Evolutionary conservation across 2,113 vertebrate species (phyloP), one percentile per base, ranked within the genome.

Genomic region (Dendrocopos noguchii): DNA sequence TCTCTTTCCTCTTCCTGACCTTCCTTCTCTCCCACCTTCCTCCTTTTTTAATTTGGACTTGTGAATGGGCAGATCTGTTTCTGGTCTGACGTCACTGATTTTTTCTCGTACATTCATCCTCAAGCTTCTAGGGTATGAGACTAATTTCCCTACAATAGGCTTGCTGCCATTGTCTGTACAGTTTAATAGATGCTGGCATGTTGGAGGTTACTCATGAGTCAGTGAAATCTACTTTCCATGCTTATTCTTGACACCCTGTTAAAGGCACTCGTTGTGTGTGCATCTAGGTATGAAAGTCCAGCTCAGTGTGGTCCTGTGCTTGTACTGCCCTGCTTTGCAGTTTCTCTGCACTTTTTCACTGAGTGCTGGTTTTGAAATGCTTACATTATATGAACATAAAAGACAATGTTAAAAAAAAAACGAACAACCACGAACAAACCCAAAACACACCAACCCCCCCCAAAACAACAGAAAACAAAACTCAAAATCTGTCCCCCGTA

Each of bases 301-400:
- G 97, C 97, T 98, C 98, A 96, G 92, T 98, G 98, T 98, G 98
- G 97, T 97, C 97, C 98, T 97, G 97, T 97, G 97, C 97, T 97
- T 97, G 97, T 98, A 96, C 95, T 97, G 96, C 98, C 97, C 96
- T 97, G 97, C 98, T 98, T 97, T 96, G 96, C 98, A 98, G 96
- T 97, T 97, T 97, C 97, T 98, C 97, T 97, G 98, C 98, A 98
- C 98, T 98, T 98, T 95, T 93, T 98, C 96, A 95, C 97, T 94
- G 96, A 98, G 98, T 98, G 98, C 98, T 98, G 98, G 98, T 98
- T 96, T 98, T 98, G 97, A 99, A 98, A 98, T 98, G 98, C 98
- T 98, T 98, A 98, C 98, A 98, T 98, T 99, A 99, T 99, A 99
- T 98, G 98, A 98, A 98, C 92, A 76, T 97, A 96, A 97, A 97